phyloP scores from a whole-genome alignment of 2,888 invertebrate species.

The Drosophila quinaria region DNA sequence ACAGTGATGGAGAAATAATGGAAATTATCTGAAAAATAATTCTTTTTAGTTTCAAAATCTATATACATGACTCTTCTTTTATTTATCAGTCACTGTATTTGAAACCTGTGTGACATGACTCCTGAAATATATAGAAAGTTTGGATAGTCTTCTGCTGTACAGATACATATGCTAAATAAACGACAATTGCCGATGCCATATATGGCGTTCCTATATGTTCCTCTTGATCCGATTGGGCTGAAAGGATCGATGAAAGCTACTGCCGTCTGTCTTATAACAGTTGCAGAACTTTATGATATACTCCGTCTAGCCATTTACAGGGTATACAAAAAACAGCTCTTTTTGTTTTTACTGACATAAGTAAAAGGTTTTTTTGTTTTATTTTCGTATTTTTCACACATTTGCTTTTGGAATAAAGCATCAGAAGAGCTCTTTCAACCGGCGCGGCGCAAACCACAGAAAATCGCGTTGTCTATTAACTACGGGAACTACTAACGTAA shows the following conservation, averaged over 20 bases:
- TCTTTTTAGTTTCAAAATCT: no score
- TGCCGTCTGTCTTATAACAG: not conserved
- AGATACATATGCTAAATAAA: no score
- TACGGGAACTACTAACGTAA: constrained; percentile 66
- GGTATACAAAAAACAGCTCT: constrained; percentile 41
- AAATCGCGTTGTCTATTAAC: constrained; percentile 72
- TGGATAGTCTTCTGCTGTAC: no score
- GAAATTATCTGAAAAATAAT: no score
- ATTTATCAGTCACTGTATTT: no score
- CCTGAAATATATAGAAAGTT: no score
- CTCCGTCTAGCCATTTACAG: not conserved
- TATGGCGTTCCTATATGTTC: not conserved
- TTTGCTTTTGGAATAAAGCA: constrained; percentile 47
- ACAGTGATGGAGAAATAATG: no score
- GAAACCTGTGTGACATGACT: no score
- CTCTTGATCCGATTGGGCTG: not conserved
- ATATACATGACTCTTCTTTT: no score
- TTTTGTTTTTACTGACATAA: constrained; percentile 45
- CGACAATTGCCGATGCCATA: not conserved
- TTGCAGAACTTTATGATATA: not conserved
- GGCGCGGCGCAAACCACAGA: constrained; percentile 77
- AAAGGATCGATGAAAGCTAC: not conserved
- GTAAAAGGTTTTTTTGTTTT: constrained; percentile 64
- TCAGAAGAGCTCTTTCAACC: constrained; percentile 61
- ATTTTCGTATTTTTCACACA: constrained; percentile 40